Conservation (phyloP, 2,888 invertebrate species). For the Nebria salina region DNA sequence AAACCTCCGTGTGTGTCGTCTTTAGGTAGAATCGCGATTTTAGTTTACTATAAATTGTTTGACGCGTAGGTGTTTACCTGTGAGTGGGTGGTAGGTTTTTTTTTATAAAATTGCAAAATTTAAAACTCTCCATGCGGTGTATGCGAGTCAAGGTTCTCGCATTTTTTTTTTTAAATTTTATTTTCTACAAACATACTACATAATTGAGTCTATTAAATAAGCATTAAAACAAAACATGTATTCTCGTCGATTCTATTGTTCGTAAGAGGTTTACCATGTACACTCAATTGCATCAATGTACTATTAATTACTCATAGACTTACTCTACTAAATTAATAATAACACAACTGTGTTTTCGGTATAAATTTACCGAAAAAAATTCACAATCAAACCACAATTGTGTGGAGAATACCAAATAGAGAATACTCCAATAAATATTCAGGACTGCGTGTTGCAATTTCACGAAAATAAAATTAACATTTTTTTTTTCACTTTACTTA, state of each 20-base stretch:
- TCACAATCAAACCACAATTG: no score
- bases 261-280: neutral
- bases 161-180: neutral
- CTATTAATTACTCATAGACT: no score
- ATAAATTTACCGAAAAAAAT: no score
- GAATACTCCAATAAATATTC: no score
- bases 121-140: constrained; percentile 6
- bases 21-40: no score
- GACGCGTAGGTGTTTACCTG: neutral
- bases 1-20: no score
- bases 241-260: neutral
- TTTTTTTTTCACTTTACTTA: no score
- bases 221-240: constrained; percentile 4
- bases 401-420: no score
- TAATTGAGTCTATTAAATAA: constrained; percentile 35
- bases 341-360: no score
- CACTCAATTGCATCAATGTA: neutral
- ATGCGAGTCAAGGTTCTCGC: constrained; percentile 29
- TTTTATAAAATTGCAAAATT: constrained; percentile 31
- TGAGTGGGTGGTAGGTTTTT: constrained; percentile 16
- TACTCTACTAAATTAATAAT: no score
- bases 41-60: neutral
- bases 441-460: no score
- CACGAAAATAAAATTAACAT: no score
- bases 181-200: constrained; percentile 15